Evolutionary conservation across 2,888 invertebrate genomes (phyloP), one percentile per base, ranked within the genome.

Genomic region (Tuberolachnus salignus): DNA sequence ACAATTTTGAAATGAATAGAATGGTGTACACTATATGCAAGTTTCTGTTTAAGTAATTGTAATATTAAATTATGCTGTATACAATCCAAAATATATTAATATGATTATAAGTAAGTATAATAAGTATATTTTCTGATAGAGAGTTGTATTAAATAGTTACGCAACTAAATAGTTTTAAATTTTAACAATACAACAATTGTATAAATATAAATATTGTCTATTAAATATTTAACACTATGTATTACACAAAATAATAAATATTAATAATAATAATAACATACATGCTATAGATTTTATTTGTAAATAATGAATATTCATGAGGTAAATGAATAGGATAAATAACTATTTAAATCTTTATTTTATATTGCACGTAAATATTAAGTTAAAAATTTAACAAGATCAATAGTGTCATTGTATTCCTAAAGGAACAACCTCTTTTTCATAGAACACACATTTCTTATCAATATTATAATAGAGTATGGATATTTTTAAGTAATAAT

Each of bases 301-400:
- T 49, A 57, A 49, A 49, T 78, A 78, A 78, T 26, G n/a, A 61
- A 51, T 59, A 67, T 59, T 69, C 14, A 69, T 61, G 78, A 78
- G 78, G 78, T 78, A 78, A 69, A 78, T 21, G 9, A 59, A 78
- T 78, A 78, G 66, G 67, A 78, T 69, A 69, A 69, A 34, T 34
- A 34, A 34, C 6, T 34, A 59, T 67, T 69, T 51, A 59, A 57
- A 67, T 57, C 13, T 67, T 55, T 75, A 64, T 59, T 69, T 67
- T 69, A 78, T 78, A 78, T 78, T 78, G 78, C 78, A 78, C 78
- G 69, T 78, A 78, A 67, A 42, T 63, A 67, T 69, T 57, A 78
- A 57, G 67, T 78, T 14, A 61, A 69, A 78, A 78, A 73, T 63
- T 73, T 73, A 64, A 73, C 64, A 73, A 53, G 73, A 42, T 64